Evolutionary conservation across 2,888 invertebrate genomes (phyloP), one percentile per base, ranked within the genome.

Genomic region (Eucriotettix oculatus): DNA sequence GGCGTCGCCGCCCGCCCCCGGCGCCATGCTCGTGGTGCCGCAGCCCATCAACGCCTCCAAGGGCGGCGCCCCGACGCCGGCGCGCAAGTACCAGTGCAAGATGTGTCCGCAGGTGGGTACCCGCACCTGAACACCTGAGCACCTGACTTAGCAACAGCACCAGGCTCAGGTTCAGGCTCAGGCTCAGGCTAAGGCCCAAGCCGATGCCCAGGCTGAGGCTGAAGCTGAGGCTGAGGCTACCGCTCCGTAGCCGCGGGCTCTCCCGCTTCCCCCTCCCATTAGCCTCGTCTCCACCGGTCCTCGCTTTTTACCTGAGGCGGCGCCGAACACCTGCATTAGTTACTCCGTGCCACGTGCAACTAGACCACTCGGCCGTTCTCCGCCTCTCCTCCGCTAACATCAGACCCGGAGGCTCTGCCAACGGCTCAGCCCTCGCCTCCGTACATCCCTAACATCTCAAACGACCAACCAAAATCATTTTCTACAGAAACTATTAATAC

Each of bases 41-140:
- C 93, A 93, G 70, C 92, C 92, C 16, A 81, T 89, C 61, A 86
- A 87, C 72, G 87, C 82, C 61, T 78, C 79, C 60, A 81, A 81
- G 71, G 80, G 81, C 63, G 71, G 71, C 61, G n/a, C 48, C n/a
- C 48, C 48, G 69, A 69, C 54, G 68, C 68, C 52, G 70, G 70
- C 42, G 12, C 76, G 93, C 72, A 94, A 93, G 76, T 94, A 93
- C 76, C 91, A 91, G 74, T 93, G 93, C 83, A 94, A 94, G 78
- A 94, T 94, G 93, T 93, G 93, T 73, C 92, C 93, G 66, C 92
- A 95, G 91, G 94, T 96, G 76, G 54, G 17, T 12, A 16, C 53
- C 48, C 48, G 12, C 14, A 14, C 48, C 48, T 48, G 14, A 14
- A 48, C 29, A 29, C 29, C 29, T 29, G 3, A 29, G 7, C 29